These are phyloP conservation scores for Phrynocephalus forsythii DNA, from an alignment of 2,797 vertebrate genomes.

Conservation along the genomic window DNA sequence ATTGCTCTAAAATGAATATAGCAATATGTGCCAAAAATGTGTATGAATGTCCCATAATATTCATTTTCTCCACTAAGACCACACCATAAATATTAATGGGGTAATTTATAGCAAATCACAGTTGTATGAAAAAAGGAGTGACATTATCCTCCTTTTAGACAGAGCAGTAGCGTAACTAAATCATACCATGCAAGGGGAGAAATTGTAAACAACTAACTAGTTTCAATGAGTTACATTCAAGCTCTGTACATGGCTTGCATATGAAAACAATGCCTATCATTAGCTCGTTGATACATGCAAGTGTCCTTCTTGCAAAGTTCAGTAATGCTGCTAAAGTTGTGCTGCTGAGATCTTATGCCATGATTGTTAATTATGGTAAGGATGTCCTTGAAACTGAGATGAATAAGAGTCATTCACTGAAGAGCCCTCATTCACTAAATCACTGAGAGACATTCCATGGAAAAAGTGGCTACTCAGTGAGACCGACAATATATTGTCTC, in stretches of 20 bases:
- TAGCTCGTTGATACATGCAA: neutral
- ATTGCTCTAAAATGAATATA: no score
- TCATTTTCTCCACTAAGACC: no score
- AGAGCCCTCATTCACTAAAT: slow-evolving; percentile 6
- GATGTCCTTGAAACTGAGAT: rapidly evolving
- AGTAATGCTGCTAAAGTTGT: neutral
- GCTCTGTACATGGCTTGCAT: neutral
- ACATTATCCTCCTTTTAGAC: neutral
- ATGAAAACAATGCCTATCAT: neutral
- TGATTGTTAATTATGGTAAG: slow-evolving; percentile 28
- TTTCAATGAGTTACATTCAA: neutral
- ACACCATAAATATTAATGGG: no score
- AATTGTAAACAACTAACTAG: neutral
- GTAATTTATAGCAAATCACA: neutral
- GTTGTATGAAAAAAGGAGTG: neutral
- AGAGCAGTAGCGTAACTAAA: neutral
- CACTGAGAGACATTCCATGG: neutral
- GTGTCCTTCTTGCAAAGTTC: neutral
- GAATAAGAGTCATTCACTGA: neutral
- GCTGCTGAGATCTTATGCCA: slow-evolving; percentile 4
- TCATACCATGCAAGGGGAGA: neutral
- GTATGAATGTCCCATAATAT: no score
- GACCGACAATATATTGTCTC: neutral
- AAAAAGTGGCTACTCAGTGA: neutral
- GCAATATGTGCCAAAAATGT: no score